Conservation (phyloP, 2,797 vertebrate species). For the Alauda arvensis region DNA sequence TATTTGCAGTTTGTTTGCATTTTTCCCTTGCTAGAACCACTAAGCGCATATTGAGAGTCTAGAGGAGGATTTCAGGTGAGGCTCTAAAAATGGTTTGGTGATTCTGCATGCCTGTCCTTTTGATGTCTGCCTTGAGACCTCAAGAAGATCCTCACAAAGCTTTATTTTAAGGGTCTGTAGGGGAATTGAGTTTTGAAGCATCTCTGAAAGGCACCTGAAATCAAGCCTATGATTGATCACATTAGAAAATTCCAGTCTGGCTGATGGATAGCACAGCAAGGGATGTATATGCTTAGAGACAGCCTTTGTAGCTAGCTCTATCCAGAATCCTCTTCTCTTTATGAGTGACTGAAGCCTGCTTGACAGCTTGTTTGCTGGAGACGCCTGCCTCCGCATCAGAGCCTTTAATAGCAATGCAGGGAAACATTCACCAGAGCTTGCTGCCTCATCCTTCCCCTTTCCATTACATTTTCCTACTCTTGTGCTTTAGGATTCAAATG, state of each 20-base stretch:
- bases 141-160: neutral
- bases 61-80: neutral
- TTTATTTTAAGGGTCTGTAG: neutral
- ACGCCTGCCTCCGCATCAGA: neutral
- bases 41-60: neutral
- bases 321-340: neutral
- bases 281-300: neutral
- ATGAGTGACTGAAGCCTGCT: conserved; percentile 23
- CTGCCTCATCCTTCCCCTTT: neutral
- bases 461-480: neutral
- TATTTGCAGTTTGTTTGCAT: neutral
- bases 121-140: neutral
- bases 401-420: neutral
- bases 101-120: neutral
- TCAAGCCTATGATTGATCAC: neutral
- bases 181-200: neutral
- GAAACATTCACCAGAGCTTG: neutral
- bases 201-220: neutral
- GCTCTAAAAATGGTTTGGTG: neutral
- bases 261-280: neutral
- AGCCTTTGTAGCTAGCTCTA: conserved; percentile 7
- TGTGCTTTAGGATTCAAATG: neutral
- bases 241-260: conserved; percentile 12
- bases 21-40: neutral
- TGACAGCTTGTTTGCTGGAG: conserved; percentile 44